Base-by-base conservation (phyloP, 92 coral and sea anemone species). In the Paramuricea clavata region DNA sequence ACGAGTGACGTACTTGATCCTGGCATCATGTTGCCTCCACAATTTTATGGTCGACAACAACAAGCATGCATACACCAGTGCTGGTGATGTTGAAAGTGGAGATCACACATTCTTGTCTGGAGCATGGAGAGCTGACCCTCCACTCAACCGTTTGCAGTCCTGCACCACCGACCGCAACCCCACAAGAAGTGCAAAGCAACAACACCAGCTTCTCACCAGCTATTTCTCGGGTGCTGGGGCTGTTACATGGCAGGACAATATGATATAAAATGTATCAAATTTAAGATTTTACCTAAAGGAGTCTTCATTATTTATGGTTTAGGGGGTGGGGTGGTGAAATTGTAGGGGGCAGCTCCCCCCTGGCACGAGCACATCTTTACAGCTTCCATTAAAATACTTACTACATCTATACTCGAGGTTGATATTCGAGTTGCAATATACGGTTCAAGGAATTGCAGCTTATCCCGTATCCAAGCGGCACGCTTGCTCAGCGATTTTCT, bases 231-330 rank as follows among this genome's bases (percentile, higher is more conserved):
- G 78, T 69, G 33, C 26, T 34, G 86, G 92, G 42, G 62, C 90
- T 19, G 90, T 89, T 44, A 73, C 92, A 65, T 89, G 92, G 92
- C 76, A 78, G 70, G 74, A 76, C n/a, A n/a, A n/a, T n/a, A n/a
- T n/a, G n/a, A n/a, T n/a, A n/a, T n/a, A n/a, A n/a, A n/a, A n/a
- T n/a, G n/a, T n/a, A n/a, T n/a, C n/a, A n/a, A n/a, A n/a, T n/a
- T n/a, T n/a, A n/a, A n/a, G n/a, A n/a, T n/a, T n/a, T n/a, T n/a
- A n/a, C n/a, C n/a, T n/a, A n/a, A 60, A 60, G 23, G 32, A 8
- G 23, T 0, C 23, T 26, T 57, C 26, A 2, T 23, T 57, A 17
- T 30, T 25, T 68, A 35, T 30, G 27, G 27, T 22, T 30, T 25
- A 30, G 39, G 74, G 27, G 6, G 1, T 17, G 19, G 7, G 44